Conservation (phyloP, 64 coral and sea anemone species). For the Pachyseris speciosa region DNA sequence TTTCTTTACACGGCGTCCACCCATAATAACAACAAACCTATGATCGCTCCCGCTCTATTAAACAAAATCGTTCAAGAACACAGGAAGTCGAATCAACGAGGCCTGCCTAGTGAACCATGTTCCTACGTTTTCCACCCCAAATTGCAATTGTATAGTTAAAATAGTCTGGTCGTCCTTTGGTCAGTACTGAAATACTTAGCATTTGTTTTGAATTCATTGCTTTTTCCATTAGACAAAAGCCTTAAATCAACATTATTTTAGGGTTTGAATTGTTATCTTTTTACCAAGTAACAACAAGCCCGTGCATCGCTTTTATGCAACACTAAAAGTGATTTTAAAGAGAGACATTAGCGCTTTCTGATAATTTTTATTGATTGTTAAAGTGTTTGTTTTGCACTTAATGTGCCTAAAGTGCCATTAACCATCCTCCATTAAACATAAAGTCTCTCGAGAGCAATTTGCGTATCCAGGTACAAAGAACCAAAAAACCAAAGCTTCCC, state of each 20-base stretch:
- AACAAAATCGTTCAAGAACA: background rate
- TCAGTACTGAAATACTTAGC: background rate
- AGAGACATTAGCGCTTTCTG: background rate
- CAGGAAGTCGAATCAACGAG: background rate
- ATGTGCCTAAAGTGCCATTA: background rate
- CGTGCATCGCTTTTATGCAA: background rate
- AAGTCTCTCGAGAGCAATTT: background rate
- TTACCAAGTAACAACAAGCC: background rate
- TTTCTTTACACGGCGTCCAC: background rate
- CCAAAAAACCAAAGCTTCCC: too few relatives aligned
- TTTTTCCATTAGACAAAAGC: background rate
- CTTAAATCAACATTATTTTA: constrained; percentile 5
- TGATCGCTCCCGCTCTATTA: background rate
- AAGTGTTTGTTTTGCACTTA: constrained; percentile 15
- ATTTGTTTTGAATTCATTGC: background rate
- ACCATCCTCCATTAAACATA: background rate
- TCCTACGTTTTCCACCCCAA: background rate
- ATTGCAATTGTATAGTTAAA: background rate
- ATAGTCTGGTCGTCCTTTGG: background rate
- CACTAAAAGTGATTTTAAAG: background rate
- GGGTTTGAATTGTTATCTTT: too few relatives aligned
- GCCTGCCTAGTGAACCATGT: background rate
- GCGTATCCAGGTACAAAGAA: background rate
- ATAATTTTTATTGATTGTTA: background rate
- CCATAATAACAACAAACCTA: background rate